These are phyloP conservation scores for Hybognathus amarus DNA, from an alignment of 2,797 vertebrate genomes.

Conservation along the genomic window DNA sequence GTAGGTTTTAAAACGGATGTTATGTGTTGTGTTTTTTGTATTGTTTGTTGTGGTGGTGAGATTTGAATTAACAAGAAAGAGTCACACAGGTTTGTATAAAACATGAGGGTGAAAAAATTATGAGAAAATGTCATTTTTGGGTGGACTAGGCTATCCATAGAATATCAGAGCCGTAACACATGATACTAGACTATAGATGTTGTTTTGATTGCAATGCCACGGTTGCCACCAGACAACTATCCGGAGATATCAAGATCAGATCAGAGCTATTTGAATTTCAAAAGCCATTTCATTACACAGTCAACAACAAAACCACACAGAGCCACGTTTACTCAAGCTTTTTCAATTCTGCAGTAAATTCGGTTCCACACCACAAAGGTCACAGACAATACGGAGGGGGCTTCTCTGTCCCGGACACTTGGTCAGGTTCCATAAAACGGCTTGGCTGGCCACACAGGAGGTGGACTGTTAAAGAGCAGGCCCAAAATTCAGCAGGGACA, in stretches of 20 bases:
- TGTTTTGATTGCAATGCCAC: slow-evolving; percentile 9
- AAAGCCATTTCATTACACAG: not conserved
- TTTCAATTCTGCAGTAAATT: slow-evolving; percentile 20
- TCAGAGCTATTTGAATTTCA: not conserved
- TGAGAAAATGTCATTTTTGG: not conserved
- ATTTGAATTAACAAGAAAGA: not conserved
- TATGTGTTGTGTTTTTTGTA: too few relatives aligned
- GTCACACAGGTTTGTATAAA: not conserved
- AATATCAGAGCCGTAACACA: not conserved
- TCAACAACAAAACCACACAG: not conserved
- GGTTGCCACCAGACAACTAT: not conserved
- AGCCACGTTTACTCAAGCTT: not conserved
- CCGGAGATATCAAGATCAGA: not conserved
- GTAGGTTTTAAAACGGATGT: too few relatives aligned
- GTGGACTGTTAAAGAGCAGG: slow-evolving; percentile 33
- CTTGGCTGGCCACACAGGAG: slow-evolving; percentile 39
- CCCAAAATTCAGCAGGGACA: slow-evolving; percentile 17
- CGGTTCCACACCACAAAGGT: slow-evolving; percentile 6
- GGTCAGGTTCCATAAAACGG: slow-evolving; percentile 9
- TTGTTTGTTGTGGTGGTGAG: too few relatives aligned
- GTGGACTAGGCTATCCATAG: not conserved
- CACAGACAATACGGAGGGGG: not conserved
- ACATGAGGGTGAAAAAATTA: not conserved
- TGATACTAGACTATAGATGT: not conserved
- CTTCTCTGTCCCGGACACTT: slow-evolving; percentile 3